These are phyloP conservation scores for Petaurus breviceps DNA, from an alignment of 2,113 vertebrate species.

Conservation along the genomic window DNA sequence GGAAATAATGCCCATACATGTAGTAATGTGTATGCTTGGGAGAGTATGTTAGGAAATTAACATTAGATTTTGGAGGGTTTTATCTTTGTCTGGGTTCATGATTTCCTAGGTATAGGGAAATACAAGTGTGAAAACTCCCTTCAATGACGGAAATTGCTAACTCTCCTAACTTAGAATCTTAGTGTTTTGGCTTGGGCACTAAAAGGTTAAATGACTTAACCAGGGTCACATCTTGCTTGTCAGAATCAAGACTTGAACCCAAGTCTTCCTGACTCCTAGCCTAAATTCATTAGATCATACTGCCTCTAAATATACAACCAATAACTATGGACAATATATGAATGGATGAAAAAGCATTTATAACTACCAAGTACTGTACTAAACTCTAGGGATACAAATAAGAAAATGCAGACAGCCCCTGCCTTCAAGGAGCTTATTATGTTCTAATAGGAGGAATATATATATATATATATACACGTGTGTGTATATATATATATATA, in stretches of 20 bases:
- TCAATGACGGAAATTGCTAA: too few species aligned
- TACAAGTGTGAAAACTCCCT: too few species aligned
- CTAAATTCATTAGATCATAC: not conserved
- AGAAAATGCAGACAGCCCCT: not conserved
- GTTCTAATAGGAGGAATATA: not conserved
- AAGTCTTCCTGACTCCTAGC: not conserved
- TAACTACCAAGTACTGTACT: not conserved
- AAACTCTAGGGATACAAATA: not conserved
- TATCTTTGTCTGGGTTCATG: not conserved
- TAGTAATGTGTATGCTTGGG: not conserved
- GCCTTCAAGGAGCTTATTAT: not conserved
- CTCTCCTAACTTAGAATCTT: too few species aligned
- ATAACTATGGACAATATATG: not conserved
- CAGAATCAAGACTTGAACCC: not conserved
- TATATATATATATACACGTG: too few species aligned
- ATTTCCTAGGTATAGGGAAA: not conserved
- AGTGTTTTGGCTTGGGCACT: not conserved
- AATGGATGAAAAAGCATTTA: not conserved
- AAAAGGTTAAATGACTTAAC: not conserved
- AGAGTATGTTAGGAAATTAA: not conserved
- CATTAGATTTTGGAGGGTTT: not conserved
- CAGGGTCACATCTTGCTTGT: not conserved
- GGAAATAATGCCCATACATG: not conserved
- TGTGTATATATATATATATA: too few species aligned
- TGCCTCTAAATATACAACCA: not conserved